Conservation (phyloP, 2,113 vertebrate genomes). For the Zosterops borbonicus region DNA sequence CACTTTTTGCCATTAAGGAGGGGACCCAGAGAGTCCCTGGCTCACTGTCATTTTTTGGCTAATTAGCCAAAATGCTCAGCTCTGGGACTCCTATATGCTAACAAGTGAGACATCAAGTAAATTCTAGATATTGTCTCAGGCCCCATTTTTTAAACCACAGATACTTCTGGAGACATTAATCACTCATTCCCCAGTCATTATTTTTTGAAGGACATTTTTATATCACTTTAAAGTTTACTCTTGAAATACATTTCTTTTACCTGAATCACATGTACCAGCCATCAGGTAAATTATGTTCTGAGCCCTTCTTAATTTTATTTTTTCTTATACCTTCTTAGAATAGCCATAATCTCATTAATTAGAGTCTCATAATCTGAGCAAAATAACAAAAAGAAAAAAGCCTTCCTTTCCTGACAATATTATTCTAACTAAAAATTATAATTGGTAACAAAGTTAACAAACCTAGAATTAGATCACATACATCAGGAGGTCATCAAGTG, state of each 20-base stretch:
- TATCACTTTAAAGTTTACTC: background rate
- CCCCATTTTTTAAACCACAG: background rate
- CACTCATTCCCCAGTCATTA: background rate
- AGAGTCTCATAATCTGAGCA: conserved; percentile 55
- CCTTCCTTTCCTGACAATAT: conserved; percentile 53
- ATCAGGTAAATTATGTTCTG: conserved; percentile 3
- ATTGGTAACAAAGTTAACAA: conserved; percentile 53
- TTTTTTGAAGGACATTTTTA: background rate
- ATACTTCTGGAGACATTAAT: background rate
- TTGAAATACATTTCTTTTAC: background rate
- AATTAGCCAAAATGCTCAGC: background rate
- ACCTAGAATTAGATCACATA: conserved; percentile 61
- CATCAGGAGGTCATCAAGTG: conserved; percentile 63
- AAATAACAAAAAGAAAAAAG: conserved; percentile 33
- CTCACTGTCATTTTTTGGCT: background rate
- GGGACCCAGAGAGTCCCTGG: background rate
- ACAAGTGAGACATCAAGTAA: background rate
- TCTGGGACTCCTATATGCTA: background rate
- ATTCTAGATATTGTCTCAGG: background rate
- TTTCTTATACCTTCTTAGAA: conserved; percentile 31
- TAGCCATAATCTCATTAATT: conserved; percentile 46
- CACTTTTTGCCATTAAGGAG: background rate
- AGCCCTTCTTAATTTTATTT: background rate
- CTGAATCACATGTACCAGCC: background rate
- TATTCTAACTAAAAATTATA: conserved; percentile 21